Evolutionary conservation across 2,888 invertebrate genomes (phyloP).

Genomic region (Erebia aethiops): DNA sequence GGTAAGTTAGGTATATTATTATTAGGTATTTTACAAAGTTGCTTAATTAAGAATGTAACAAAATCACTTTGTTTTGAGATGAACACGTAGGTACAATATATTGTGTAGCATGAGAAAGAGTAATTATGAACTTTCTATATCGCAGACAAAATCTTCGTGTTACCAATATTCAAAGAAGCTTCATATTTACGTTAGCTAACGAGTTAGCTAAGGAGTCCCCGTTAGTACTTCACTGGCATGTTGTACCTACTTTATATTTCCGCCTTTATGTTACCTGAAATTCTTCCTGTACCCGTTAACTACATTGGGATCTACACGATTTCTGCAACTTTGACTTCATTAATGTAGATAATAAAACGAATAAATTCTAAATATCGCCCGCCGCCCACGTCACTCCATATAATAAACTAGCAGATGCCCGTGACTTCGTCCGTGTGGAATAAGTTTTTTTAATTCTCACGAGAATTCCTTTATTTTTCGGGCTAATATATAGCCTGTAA

Average conservation of each 20-base stretch:
- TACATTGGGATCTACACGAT: neutral
- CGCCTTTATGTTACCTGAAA: neutral
- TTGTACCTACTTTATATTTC: neutral
- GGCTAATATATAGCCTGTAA: no score
- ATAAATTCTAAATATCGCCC: no score
- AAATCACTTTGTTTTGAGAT: neutral
- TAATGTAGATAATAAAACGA: no score
- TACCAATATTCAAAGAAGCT: constrained; percentile 1
- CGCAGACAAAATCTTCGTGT: neutral
- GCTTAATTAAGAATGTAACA: neutral
- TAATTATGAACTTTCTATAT: constrained; percentile 1
- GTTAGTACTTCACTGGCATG: neutral
- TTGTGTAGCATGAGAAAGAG: no score
- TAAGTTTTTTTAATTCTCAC: no score
- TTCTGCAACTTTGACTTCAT: neutral
- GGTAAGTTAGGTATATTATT: neutral
- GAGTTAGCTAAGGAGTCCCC: constrained; percentile 3
- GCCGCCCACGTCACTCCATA: no score
- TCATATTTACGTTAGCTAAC: constrained; percentile 10
- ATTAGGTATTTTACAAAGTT: neutral
- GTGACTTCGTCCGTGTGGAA: no score
- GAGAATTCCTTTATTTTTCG: no score
- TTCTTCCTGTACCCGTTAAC: neutral
- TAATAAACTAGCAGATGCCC: no score
- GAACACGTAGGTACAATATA: neutral